Conservation (phyloP, 2,888 invertebrate species). For the Nematopogon swammerdamellus region DNA sequence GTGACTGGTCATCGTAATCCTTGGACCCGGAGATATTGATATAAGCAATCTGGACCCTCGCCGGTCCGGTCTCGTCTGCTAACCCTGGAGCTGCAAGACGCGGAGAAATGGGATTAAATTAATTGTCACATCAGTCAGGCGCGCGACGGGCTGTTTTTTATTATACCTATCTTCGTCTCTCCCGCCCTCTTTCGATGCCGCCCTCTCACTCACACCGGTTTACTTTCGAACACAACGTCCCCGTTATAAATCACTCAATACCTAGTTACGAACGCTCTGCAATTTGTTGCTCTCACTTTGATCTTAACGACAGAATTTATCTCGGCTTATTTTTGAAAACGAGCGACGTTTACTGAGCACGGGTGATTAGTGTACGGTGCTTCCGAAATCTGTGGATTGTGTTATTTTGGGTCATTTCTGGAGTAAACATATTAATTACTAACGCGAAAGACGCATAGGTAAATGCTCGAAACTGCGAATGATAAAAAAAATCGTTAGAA, state of each 20-base stretch:
- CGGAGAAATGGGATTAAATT: slow-evolving; percentile 58
- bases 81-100: slow-evolving; percentile 40
- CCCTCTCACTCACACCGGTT: slow-evolving; percentile 16
- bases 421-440: not conserved
- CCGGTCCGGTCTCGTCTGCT: slow-evolving; percentile 14
- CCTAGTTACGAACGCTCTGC: not conserved
- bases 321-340: not conserved
- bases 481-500: too few species aligned
- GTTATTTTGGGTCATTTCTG: not conserved
- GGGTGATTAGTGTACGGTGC: not conserved
- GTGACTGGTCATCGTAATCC: too few species aligned
- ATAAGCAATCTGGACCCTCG: too few species aligned
- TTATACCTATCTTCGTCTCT: slow-evolving; percentile 30
- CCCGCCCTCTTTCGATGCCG: slow-evolving; percentile 13
- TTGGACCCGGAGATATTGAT: too few species aligned
- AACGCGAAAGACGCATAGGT: too few species aligned
- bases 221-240: not conserved
- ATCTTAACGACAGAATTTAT: not conserved
- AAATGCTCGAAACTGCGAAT: too few species aligned
- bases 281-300: not conserved
- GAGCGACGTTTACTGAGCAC: not conserved
- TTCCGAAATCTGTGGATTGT: not conserved
- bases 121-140: slow-evolving; percentile 58
- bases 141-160: slow-evolving; percentile 57
- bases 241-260: not conserved